These are phyloP conservation scores for Chalcis sispes DNA, from an alignment of 2,888 invertebrate genomes.

Conservation along the genomic window DNA sequence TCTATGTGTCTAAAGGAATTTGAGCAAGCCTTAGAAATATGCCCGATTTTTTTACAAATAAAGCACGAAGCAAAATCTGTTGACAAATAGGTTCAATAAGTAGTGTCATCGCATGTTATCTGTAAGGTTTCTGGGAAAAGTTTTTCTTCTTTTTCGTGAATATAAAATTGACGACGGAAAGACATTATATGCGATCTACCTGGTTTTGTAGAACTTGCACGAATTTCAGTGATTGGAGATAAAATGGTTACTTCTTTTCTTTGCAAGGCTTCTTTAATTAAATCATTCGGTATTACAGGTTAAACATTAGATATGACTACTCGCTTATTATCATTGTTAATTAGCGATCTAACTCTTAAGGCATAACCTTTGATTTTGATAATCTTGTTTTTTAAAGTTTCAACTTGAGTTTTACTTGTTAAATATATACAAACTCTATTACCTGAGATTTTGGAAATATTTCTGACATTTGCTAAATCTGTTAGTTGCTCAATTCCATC, in stretches of 20 bases:
- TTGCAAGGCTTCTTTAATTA: background rate
- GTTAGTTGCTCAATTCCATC: slow-evolving; percentile 2
- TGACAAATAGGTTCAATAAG: slow-evolving; percentile 1
- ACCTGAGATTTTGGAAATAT: slow-evolving; percentile 31
- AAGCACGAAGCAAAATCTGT: slow-evolving; percentile 3
- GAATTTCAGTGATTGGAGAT: background rate
- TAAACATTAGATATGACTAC: slow-evolving; percentile 17
- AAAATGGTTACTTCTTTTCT: background rate
- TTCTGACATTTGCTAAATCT: background rate
- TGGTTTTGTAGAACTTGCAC: background rate
- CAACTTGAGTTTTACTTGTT: background rate
- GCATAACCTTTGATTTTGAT: background rate
- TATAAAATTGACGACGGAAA: slow-evolving; percentile 22
- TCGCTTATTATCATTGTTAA: slow-evolving; percentile 21
- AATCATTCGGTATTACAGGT: slow-evolving; percentile 1
- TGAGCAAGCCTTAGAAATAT: slow-evolving; percentile 10
- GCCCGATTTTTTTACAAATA: background rate
- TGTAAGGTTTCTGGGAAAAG: background rate
- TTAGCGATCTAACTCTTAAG: background rate
- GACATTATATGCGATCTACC: slow-evolving; percentile 18
- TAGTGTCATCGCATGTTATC: background rate
- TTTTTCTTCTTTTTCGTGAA: slow-evolving; percentile 9
- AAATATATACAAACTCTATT: slow-evolving; percentile 16
- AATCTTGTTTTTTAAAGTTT: slow-evolving; percentile 1
- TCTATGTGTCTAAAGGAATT: background rate